phyloP scores from a whole-genome alignment of 2,888 invertebrate genomes.

The Allolobophora icterica region DNA sequence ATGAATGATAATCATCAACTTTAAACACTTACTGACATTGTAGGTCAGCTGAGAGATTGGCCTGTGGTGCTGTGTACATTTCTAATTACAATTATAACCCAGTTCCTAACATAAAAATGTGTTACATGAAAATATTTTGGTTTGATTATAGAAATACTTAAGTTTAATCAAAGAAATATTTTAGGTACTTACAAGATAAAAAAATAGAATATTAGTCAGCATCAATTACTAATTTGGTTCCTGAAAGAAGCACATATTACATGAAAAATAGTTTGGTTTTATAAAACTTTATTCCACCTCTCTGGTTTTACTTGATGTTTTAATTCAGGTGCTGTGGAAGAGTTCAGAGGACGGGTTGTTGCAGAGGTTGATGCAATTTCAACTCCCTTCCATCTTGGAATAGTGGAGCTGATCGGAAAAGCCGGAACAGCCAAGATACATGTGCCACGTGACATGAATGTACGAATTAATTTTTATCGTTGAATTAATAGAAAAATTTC shows the following conservation, averaged over 20 bases:
- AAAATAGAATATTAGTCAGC: neutral
- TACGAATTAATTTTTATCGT: neutral
- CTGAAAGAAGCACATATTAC: neutral
- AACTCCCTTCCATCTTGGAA: slow-evolving; percentile 24
- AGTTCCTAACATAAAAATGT: no score
- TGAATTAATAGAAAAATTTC: neutral
- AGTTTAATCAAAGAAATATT: neutral
- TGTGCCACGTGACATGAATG: neutral
- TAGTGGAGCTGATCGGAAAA: neutral
- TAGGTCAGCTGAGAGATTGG: neutral
- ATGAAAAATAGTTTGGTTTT: neutral
- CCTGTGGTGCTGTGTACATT: no score
- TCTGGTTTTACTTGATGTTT: neutral
- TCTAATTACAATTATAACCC: no score
- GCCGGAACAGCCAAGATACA: slow-evolving; percentile 22
- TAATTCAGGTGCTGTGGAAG: neutral
- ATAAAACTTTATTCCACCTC: neutral
- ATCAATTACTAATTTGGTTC: neutral
- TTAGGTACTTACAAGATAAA: neutral
- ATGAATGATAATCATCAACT: neutral
- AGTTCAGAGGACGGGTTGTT: neutral
- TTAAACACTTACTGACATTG: neutral
- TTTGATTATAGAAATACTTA: no score
- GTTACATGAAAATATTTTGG: no score
- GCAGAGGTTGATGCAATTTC: slow-evolving; percentile 5